Base-by-base conservation (phyloP, 2,888 invertebrate species). In the Ochropleura leucogaster region DNA sequence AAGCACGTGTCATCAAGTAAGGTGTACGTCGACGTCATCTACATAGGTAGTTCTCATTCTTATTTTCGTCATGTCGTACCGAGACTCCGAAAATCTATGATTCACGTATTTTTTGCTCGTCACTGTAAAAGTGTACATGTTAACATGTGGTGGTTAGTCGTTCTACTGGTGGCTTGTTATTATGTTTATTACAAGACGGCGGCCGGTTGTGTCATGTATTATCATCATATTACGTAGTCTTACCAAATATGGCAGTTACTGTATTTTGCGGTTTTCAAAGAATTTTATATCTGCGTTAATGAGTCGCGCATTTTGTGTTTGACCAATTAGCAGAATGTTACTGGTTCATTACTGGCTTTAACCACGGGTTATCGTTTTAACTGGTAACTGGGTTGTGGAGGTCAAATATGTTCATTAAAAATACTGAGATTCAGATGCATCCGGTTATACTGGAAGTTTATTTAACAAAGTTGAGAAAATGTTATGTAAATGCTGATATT, bases 41-140 rank as follows among this genome's bases (percentile, higher is more conserved):
- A 30, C 30, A 3, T 30, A 30, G 30, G 30, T 30, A 46, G 53
- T 64, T 70, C 72, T 69, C 64, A 63, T 82, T 82, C 18, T 57
- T 75, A 85, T 82, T 85, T 85, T 63, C 59, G 85, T 78, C 74
- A 62, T 63, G 53, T 67, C n/a, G 46, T 63, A 57, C 60, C 3
- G 47, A 62, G 30, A 64, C 59, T 40, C 49, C 64, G 30, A 77
- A 77, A 74, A 51, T 1, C 51, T 63, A 72, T 83, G 83, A 83
- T 40, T 84, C 86, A 84, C 20, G 30, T 12, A 20, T 49, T 76
- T 71, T 63, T 71, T 63, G 68, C 67, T 40, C 69, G 78, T 70
- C 70, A 72, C 53, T 40, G 46, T 53, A 68, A 30, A 9, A 20
- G 18, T 77, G 5, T 69, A 72, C 64, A 70, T n/a, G 20, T 18